Conservation (phyloP, 1,140 invertebrate species). For the Bombyx mori region DNA sequence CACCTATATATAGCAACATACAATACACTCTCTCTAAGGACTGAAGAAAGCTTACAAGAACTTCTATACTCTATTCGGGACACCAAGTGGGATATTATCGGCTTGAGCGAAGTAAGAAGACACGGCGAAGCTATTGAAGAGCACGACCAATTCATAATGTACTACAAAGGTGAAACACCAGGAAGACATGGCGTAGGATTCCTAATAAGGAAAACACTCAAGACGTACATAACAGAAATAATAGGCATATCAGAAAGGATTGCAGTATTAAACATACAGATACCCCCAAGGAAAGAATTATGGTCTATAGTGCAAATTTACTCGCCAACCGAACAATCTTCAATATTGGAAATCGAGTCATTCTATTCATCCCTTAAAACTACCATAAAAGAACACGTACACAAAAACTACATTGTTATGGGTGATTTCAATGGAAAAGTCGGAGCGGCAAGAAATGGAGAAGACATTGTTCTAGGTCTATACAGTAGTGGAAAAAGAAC, state of each 20-base stretch:
- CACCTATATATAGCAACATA: too few species aligned
- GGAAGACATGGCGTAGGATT: not conserved
- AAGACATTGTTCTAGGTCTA: not conserved
- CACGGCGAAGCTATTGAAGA: not conserved
- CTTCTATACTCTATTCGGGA: too few species aligned
- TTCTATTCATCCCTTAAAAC: not conserved
- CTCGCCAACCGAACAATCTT: not conserved
- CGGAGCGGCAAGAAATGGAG: not conserved
- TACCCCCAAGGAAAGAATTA: not conserved
- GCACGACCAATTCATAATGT: not conserved
- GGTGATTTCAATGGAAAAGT: not conserved
- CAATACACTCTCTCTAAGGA: not conserved
- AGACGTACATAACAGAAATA: not conserved
- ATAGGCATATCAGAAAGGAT: conserved; percentile 2
- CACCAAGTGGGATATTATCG: too few species aligned
- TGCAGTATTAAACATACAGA: not conserved
- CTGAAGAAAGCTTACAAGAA: not conserved
- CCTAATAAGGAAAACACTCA: not conserved
- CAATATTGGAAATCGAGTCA: not conserved
- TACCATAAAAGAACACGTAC: not conserved
- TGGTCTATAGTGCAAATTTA: conserved; percentile 2
- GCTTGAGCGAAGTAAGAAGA: conserved; percentile 4
- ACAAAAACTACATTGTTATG: not conserved
- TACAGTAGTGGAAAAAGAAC: not conserved
- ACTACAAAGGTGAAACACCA: conserved; percentile 1